These are phyloP conservation scores for Sebastes nivosus DNA, from an alignment of 2,797 vertebrate species.

Conservation along the genomic window DNA sequence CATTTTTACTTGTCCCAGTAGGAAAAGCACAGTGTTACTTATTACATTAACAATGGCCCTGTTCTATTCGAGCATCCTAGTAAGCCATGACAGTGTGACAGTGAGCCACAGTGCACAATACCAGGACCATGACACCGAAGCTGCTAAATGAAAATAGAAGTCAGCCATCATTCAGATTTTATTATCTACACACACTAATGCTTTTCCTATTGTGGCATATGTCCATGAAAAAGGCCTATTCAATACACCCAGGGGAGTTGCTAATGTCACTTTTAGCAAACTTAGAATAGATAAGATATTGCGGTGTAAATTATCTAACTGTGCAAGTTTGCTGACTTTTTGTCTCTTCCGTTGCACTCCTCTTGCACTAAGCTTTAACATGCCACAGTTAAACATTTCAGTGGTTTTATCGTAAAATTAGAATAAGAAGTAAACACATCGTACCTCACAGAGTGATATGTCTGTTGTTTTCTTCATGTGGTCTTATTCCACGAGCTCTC, in stretches of 20 bases:
- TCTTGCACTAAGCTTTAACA: not conserved
- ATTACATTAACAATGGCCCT: not conserved
- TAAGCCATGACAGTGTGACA: not conserved
- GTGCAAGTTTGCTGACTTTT: not conserved
- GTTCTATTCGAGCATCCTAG: not conserved
- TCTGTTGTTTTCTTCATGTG: not conserved
- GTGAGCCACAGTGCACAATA: not conserved
- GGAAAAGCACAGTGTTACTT: not conserved
- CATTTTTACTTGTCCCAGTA: not conserved
- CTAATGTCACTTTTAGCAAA: not conserved
- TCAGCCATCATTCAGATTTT: not conserved
- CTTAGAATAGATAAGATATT: not conserved
- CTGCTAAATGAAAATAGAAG: not conserved
- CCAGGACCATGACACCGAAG: not conserved
- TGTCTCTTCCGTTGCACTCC: not conserved
- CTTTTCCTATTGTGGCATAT: not conserved
- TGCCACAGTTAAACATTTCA: not conserved
- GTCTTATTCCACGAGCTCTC: not conserved
- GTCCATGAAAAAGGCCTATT: not conserved
- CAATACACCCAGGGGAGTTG: not conserved
- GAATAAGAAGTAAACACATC: not conserved
- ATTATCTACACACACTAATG: not conserved
- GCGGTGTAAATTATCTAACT: not conserved
- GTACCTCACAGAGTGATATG: not conserved
- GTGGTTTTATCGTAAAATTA: not conserved